phyloP scores from a whole-genome alignment of 2,888 invertebrate genomes.

The Drosophila paranaensis region DNA sequence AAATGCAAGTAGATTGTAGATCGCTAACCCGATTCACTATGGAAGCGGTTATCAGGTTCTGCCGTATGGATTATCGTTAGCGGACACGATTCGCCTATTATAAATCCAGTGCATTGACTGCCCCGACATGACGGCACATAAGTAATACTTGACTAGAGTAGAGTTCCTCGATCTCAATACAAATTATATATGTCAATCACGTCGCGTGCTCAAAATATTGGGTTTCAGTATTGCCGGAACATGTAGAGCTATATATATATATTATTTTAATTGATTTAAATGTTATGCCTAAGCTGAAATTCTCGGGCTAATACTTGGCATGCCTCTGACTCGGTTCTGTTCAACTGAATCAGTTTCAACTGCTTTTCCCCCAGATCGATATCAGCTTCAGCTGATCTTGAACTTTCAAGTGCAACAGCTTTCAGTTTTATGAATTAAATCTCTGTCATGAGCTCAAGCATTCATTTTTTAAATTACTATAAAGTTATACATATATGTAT shows the following conservation, averaged over 20 bases:
- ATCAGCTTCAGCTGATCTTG: constrained; percentile 9
- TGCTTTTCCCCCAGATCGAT: background rate
- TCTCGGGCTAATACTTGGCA: background rate
- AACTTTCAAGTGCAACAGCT: constrained; percentile 20
- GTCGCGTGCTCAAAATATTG: constrained; percentile 31
- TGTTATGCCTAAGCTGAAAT: background rate
- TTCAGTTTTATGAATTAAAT: constrained; percentile 8
- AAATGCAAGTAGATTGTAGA: constrained; percentile 30
- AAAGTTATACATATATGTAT: background rate
- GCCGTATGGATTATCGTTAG: constrained; percentile 25
- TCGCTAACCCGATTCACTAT: constrained; percentile 18
- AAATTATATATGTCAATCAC: constrained; percentile 21
- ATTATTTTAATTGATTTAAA: constrained; percentile 1
- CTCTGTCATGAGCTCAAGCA: background rate
- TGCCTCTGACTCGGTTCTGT: background rate
- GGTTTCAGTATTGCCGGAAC: constrained; percentile 3
- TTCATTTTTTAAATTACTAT: background rate
- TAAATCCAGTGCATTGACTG: constrained; percentile 18
- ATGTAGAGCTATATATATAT: constrained; percentile 8
- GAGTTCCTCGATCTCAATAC: background rate
- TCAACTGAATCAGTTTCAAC: constrained; percentile 4
- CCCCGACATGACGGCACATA: background rate
- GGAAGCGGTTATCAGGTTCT: constrained; percentile 18
- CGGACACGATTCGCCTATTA: constrained; percentile 22
- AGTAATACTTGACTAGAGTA: background rate